Percentiles rank a stretch among this genome's conserved stretches.
Evolutionary conservation across 2,113 vertebrate genomes (phyloP).

Genomic region (Anas platyrhynchos): DNA sequence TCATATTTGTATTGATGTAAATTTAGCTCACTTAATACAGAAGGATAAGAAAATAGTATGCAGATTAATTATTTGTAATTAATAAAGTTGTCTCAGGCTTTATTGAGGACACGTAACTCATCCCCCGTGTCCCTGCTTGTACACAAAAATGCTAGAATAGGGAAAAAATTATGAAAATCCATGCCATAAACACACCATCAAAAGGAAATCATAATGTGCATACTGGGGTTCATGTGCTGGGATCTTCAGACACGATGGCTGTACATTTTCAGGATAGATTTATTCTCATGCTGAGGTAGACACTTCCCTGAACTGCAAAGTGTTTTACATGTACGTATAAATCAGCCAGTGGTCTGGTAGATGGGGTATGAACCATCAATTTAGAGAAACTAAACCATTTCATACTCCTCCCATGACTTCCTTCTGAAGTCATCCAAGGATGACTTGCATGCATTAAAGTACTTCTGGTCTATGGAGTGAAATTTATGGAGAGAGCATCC

Average conservation of each 20-base stretch:
- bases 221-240: not conserved
- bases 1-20: not conserved
- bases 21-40: not conserved
- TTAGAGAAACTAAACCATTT: not conserved
- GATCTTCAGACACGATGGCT: not conserved
- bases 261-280: not conserved
- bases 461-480: not conserved
- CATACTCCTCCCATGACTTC: not conserved
- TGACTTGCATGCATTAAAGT: not conserved
- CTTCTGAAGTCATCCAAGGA: not conserved
- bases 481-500: not conserved
- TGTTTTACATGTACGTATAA: rapidly evolving
- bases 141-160: not conserved
- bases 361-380: not conserved
- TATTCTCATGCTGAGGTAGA: not conserved
- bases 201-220: not conserved
- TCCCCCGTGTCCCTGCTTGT: not conserved
- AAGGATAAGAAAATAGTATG: not conserved
- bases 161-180: not conserved
- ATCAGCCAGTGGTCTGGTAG: not conserved
- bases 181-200: not conserved
- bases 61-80: not conserved
- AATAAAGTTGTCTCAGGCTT: not conserved
- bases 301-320: not conserved
- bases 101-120: not conserved